These are phyloP conservation scores for Petrosia ficiformis DNA, from an alignment of 37 sponge, comb jelly and placozoan species.

Conservation along the genomic window DNA sequence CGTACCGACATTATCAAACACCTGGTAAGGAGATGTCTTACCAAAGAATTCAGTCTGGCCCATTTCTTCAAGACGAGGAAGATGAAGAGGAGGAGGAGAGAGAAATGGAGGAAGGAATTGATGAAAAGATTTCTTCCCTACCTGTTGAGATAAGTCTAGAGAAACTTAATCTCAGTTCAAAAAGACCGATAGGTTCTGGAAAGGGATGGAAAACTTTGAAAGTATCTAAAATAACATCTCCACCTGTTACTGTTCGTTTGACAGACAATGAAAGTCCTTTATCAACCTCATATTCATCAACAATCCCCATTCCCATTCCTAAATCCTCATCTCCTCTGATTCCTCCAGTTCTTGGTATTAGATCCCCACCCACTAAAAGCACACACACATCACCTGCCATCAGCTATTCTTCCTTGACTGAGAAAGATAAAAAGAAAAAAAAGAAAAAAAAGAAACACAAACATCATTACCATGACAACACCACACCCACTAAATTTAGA, in stretches of 20 bases:
- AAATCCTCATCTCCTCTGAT: not conserved
- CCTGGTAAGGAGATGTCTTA: no score
- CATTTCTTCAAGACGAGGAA: no score
- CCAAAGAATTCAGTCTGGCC: no score
- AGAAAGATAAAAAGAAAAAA: not conserved
- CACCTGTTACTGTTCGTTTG: no score
- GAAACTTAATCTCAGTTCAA: not conserved
- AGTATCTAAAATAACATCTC: no score
- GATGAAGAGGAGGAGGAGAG: not conserved
- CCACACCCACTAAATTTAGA: not conserved
- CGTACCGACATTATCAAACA: no score
- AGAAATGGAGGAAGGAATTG: not conserved
- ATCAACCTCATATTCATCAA: not conserved
- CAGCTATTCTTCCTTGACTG: not conserved
- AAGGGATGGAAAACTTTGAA: no score
- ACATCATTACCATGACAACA: not conserved
- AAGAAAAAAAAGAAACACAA: slow-evolving; percentile 6
- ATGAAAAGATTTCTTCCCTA: not conserved
- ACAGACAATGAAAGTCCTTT: no score
- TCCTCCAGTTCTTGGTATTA: not conserved
- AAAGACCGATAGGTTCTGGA: no score
- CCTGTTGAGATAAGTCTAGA: not conserved
- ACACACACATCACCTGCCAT: not conserved
- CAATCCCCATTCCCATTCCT: not conserved
- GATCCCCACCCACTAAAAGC: not conserved